These are phyloP conservation scores for Lordiphosa stackelbergi DNA, from an alignment of 1,140 invertebrate species.

Conservation along the genomic window DNA sequence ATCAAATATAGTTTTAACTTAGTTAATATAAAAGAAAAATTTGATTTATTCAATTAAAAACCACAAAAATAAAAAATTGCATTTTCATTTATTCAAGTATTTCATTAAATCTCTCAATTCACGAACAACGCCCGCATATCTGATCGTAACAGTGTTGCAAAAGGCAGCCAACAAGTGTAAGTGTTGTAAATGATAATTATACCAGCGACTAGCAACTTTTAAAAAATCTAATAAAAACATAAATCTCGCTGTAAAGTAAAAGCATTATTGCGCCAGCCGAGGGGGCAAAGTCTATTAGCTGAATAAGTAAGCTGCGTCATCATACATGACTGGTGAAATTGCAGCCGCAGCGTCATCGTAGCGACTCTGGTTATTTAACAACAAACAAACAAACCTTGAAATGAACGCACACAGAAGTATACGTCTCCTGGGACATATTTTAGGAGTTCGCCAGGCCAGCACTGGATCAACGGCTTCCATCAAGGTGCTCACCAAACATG, in stretches of 20 bases:
- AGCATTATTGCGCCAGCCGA: slow-evolving; percentile 2
- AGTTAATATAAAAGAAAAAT: no score
- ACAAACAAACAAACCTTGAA: slow-evolving; percentile 6
- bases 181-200: slow-evolving; percentile 3
- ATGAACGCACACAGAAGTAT: slow-evolving; percentile 33
- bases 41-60: background rate
- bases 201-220: slow-evolving; percentile 2
- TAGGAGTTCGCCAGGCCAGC: slow-evolving; percentile 18
- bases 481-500: slow-evolving; percentile 48
- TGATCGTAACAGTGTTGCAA: slow-evolving; percentile 11
- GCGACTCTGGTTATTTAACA: slow-evolving; percentile 25
- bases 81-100: no score
- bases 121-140: background rate
- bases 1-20: no score
- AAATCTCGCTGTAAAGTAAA: slow-evolving; percentile 8
- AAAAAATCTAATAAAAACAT: slow-evolving; percentile 11
- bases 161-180: background rate
- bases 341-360: slow-evolving; percentile 9
- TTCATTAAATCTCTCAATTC: background rate
- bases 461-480: slow-evolving; percentile 25
- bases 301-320: slow-evolving; percentile 6
- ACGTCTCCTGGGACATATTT: slow-evolving; percentile 16
- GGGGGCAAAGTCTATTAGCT: slow-evolving; percentile 39
- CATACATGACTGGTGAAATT: slow-evolving; percentile 39
- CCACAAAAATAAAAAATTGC: background rate